phyloP scores from a whole-genome alignment of 2,113 vertebrate species.

The Regulus satrapa region DNA sequence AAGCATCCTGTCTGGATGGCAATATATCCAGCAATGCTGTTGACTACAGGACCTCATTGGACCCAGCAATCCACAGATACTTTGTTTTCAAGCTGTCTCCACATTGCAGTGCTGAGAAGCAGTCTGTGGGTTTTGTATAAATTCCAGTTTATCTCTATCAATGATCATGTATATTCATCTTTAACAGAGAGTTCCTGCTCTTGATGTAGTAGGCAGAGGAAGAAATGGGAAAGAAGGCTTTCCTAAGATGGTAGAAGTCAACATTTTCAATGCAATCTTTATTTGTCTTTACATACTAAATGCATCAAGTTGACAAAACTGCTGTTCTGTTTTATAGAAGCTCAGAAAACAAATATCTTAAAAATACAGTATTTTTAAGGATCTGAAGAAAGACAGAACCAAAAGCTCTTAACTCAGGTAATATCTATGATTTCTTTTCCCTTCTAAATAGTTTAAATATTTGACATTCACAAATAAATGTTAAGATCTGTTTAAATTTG shows the following conservation, averaged over 20 bases:
- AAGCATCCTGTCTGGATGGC: not conserved
- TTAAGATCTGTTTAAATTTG: not conserved
- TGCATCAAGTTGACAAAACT: not conserved
- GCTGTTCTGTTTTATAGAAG: not conserved
- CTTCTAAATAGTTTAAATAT: not conserved
- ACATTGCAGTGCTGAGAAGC: not conserved
- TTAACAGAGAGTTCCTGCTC: not conserved
- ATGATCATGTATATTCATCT: not conserved
- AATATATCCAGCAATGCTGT: not conserved
- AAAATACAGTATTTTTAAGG: not conserved
- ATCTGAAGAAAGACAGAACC: not conserved
- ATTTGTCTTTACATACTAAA: not conserved
- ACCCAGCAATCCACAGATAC: not conserved
- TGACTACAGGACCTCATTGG: not conserved
- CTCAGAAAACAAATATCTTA: not conserved
- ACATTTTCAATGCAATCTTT: not conserved
- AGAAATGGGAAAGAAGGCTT: not conserved
- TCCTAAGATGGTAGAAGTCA: not conserved
- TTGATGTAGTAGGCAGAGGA: not conserved
- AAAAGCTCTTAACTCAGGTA: not conserved
- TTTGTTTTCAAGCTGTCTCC: not conserved
- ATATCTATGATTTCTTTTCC: not conserved
- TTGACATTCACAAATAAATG: not conserved
- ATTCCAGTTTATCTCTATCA: not conserved
- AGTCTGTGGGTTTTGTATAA: not conserved